Evolutionary conservation across 1,140 invertebrate genomes (phyloP).

Genomic region (Himalopsyche phryganea): DNA sequence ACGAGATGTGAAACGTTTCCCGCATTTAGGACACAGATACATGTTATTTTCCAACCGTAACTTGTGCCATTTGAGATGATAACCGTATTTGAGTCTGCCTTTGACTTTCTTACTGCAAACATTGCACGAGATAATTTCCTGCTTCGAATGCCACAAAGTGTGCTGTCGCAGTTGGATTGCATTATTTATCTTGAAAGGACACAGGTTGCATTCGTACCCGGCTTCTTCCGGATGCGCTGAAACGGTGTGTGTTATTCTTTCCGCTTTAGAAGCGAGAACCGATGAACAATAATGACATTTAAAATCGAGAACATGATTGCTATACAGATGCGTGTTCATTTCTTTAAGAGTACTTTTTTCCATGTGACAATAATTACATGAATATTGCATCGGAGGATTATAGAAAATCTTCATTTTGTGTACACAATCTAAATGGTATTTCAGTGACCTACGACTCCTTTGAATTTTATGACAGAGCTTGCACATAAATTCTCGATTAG

Average conservation of each 20-base stretch:
- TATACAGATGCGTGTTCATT: conserved; percentile 4
- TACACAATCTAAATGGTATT: too few species aligned
- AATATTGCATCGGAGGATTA: not conserved
- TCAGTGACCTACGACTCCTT: too few species aligned
- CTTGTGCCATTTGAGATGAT: too few species aligned
- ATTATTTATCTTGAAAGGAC: not conserved
- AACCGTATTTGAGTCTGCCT: not conserved
- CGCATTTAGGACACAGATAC: not conserved
- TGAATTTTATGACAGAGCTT: too few species aligned
- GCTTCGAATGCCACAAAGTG: not conserved
- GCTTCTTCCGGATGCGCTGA: not conserved
- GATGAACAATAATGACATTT: conserved; percentile 4
- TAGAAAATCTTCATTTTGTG: not conserved
- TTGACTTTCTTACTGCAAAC: not conserved
- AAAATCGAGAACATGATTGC: not conserved
- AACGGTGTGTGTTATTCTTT: not conserved
- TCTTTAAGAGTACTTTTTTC: not conserved
- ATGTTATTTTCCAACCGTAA: too few species aligned
- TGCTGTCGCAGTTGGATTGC: not conserved
- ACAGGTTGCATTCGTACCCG: not conserved
- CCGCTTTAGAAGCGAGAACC: not conserved
- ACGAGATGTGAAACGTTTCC: not conserved
- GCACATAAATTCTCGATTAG: not conserved
- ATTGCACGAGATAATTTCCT: not conserved
- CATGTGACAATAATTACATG: not conserved